Base-by-base conservation (phyloP, 2,888 invertebrate genomes). In the Biston stratarius region DNA sequence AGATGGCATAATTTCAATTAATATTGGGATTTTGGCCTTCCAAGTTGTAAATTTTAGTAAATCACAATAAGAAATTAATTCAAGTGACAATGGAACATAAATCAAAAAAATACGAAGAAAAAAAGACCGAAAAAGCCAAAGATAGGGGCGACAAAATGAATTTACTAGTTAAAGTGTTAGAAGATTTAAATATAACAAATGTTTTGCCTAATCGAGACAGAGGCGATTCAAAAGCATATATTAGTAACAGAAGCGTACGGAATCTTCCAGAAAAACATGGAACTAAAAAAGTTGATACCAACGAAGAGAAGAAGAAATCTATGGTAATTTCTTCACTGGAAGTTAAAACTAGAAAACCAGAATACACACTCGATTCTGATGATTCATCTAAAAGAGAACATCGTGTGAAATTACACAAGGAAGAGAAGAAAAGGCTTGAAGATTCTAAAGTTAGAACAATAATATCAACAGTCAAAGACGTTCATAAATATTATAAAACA, bases 101-200 rank as follows among this genome's bases (percentile, higher is more conserved):
- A 15, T 51, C 52, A 57, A 73, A 36, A 67, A 74, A 62, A 64
- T 44, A 55, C 14, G 52, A 45, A 0, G 74, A 74, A 42, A 79
- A 58, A 74, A 83, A 74, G 73, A 53, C 10, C 1, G 73, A 74
- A 0, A 49, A 33, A 10, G 73, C 72, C 8, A 73, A 71, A 44
- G 83, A 83, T 11, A 71, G 72, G 6, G 79, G 78, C 0, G 79
- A 83, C 10, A 77, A 61, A 52, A 77, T 71, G 57, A 2, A 36
- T 0, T 9, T 61, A 0, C 47, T 67, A 0, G 59, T 56, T 33
- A 51, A 57, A 45, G 34, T 57, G 38, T 60, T 0, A 38, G 62
- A 62, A 67, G 51, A 59, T 40, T 58, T 48, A 42, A 61, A 58
- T n/a, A 33, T 63, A 1, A 61, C 69, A 56, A 33, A 73, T 42